Base-by-base conservation (phyloP, 1,140 invertebrate species). In the Phymorhynchus buccinoides region DNA sequence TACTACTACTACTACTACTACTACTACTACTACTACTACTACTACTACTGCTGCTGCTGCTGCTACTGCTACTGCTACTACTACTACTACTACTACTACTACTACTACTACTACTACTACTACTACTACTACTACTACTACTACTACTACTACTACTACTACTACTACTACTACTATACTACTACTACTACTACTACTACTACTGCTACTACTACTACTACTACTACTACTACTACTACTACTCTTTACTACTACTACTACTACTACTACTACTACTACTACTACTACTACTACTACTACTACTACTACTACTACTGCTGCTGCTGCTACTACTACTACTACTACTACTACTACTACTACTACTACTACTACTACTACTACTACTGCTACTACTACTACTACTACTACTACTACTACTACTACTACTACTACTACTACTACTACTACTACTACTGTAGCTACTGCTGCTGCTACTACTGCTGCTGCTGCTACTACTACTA, bases 11-110 rank as follows among this genome's bases (percentile, higher is more conserved):
- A 62, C 27, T 56, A 81, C 78, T 56, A n/a, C 68, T 80, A n/a
- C 71, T 84, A 84, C 66, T 80, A 79, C 66, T 84, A 78, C 81
- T 56, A 85, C 77, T 82, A 81, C 77, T 56, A 44, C 78, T 56
- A 62, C 56, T 66, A 66, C 56, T 66, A 66, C 56, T 66, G 30
- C 56, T 66, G 30, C 56, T 66, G 30, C 56, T 66, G 30, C 42
- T 83, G 62, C 78, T 82, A 37, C 78, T 83, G 30, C 78, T 22
- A 30, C 77, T 80, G n/a, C 35, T 85, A 44, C 30, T 62, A 62
- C 32, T 85, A 41, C 77, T 85, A 44, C 78, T 82, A 16, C 77
- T 79, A 52, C 78, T 56, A 80, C 48, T 56, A 80, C 71, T 84
- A 12, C 71, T 79, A 84, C 71, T 80, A n/a, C 66, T 78, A 27